phyloP scores from a whole-genome alignment of 2,888 invertebrate species.

The Listrodromus nycthemerus region DNA sequence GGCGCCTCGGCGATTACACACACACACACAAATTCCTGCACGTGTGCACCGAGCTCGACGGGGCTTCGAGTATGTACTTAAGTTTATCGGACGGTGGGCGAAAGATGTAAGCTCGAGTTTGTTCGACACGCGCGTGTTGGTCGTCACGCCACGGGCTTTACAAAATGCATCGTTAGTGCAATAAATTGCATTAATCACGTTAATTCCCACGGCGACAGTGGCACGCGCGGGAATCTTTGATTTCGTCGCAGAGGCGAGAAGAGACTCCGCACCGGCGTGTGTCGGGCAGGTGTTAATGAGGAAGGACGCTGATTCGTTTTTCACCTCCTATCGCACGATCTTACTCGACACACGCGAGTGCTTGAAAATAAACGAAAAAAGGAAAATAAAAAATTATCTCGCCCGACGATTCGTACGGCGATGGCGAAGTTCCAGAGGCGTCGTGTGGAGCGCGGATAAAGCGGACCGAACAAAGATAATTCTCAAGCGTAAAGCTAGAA shows the following conservation, averaged over 20 bases:
- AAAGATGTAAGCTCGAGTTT: constrained; percentile 1
- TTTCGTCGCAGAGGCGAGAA: constrained; percentile 36
- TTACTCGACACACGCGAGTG: constrained; percentile 49
- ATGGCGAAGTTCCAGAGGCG: neutral
- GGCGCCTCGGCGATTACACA: neutral
- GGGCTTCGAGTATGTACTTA: neutral
- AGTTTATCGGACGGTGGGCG: neutral
- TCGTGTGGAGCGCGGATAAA: constrained; percentile 25
- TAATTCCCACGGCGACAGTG: constrained; percentile 38
- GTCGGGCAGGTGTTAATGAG: constrained; percentile 58
- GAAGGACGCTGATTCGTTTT: constrained; percentile 47
- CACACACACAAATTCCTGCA: neutral
- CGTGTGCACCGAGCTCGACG: neutral
- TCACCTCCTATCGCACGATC: constrained; percentile 38
- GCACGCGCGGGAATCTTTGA: constrained; percentile 40
- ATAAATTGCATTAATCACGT: constrained; percentile 7
- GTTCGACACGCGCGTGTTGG: neutral
- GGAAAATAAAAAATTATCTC: neutral
- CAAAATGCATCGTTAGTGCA: constrained; percentile 15
- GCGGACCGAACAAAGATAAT: constrained; percentile 52
- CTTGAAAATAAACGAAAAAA: neutral
- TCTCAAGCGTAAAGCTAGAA: constrained; percentile 24
- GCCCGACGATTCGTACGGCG: neutral
- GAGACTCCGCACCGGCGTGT: constrained; percentile 1
- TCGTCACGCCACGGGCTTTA: constrained; percentile 7